These are phyloP conservation scores for Macroglossus sobrinus DNA, from an alignment of 2,113 vertebrate genomes.

Conservation along the genomic window DNA sequence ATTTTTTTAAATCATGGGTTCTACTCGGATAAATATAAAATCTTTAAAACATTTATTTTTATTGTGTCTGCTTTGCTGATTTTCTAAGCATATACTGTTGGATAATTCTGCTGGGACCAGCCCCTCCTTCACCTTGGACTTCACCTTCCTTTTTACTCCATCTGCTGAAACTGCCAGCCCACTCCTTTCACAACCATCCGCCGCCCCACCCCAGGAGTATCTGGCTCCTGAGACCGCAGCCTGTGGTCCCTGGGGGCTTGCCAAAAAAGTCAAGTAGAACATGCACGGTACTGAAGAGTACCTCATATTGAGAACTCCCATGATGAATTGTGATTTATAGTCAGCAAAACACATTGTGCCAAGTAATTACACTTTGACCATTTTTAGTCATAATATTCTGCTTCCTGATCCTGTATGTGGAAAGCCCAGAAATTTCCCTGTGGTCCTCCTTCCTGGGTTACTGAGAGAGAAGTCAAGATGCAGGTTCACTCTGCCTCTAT, in stretches of 20 bases:
- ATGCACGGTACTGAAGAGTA: background rate
- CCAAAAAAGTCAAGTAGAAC: background rate
- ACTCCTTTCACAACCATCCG: background rate
- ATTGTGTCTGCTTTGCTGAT: background rate
- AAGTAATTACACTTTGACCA: background rate
- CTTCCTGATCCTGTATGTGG: background rate
- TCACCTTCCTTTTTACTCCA: constrained; percentile 3
- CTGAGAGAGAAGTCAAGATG: background rate
- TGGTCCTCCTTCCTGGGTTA: background rate
- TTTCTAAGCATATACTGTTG: background rate
- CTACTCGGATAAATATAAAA: constrained; percentile 6
- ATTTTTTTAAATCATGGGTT: background rate
- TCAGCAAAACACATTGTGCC: background rate
- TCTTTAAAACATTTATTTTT: background rate
- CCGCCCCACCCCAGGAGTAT: background rate
- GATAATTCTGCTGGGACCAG: background rate
- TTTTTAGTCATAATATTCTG: background rate
- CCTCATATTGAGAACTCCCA: background rate
- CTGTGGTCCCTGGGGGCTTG: background rate
- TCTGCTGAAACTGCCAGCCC: background rate
- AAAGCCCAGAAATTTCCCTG: background rate
- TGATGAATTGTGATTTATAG: background rate
- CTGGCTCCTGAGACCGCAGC: background rate
- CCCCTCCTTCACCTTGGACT: background rate
- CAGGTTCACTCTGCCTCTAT: background rate